Conservation (phyloP, 2,888 invertebrate genomes). For the Digitonthophagus gazella region DNA sequence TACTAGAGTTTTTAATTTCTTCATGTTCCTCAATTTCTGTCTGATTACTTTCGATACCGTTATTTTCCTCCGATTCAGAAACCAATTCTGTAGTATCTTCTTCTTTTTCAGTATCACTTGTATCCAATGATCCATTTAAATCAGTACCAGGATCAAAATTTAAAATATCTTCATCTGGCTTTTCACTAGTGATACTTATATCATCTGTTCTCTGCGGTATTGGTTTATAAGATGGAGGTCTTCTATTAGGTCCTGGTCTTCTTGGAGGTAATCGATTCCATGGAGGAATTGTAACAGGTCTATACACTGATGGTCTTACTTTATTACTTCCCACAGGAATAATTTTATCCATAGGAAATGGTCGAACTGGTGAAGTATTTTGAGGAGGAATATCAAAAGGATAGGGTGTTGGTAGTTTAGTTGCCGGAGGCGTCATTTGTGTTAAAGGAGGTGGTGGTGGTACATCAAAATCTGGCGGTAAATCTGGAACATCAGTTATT, state of each 20-base stretch:
- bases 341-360: conserved; percentile 40
- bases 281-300: conserved; percentile 60
- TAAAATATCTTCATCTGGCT: conserved; percentile 46
- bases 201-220: conserved; percentile 45
- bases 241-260: conserved; percentile 44
- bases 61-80: conserved; percentile 9
- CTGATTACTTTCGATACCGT: conserved; percentile 11
- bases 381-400: conserved; percentile 73
- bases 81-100: conserved; percentile 10
- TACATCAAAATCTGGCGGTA: conserved; percentile 67
- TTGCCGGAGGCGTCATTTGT: conserved; percentile 54
- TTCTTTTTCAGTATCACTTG: conserved; percentile 17
- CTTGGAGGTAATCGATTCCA: conserved; percentile 61
- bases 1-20: conserved; percentile 10
- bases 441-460: conserved; percentile 52
- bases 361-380: conserved; percentile 50
- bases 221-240: too few relatives aligned
- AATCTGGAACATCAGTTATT: conserved; percentile 72
- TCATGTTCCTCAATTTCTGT: conserved; percentile 1
- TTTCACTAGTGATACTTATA: conserved; percentile 46
- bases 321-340: conserved; percentile 56
- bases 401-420: conserved; percentile 65
- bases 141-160: conserved; percentile 46
- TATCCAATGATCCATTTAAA: conserved; percentile 35
- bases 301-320: conserved; percentile 52